Evolutionary conservation across 2,888 invertebrate species (phyloP).

Genomic region (Palloptera scutellata): DNA sequence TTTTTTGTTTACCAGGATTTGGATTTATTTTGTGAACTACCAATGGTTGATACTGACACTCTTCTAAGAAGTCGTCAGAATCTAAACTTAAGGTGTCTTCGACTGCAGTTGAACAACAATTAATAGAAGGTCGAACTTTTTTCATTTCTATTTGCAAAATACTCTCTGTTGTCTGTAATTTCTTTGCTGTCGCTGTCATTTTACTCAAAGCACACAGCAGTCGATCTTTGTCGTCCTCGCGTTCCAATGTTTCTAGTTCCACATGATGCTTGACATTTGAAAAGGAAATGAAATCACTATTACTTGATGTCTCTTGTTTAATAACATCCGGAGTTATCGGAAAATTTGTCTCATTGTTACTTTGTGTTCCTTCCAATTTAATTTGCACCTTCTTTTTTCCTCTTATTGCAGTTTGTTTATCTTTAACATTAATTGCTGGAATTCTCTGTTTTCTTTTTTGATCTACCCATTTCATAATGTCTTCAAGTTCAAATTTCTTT

Average conservation of each 20-base stretch:
- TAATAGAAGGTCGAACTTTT: too few species aligned
- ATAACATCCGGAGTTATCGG: background rate
- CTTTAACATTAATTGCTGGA: background rate
- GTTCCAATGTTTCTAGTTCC: conserved; percentile 26
- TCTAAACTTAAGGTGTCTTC: conserved; percentile 29
- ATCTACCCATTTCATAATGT: conserved; percentile 47
- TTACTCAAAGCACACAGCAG: conserved; percentile 40
- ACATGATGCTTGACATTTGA: conserved; percentile 24
- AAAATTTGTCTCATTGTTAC: background rate
- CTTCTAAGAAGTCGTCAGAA: conserved; percentile 48
- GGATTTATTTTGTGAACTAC: conserved; percentile 49
- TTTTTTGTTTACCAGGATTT: conserved; percentile 48
- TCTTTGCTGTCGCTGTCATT: conserved; percentile 36
- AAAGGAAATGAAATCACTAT: conserved; percentile 52
- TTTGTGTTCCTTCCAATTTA: background rate
- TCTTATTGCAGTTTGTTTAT: background rate
- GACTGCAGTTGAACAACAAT: too few species aligned
- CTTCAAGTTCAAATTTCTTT: conserved; percentile 19
- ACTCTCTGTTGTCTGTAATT: background rate
- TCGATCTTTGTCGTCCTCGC: conserved; percentile 31
- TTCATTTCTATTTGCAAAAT: conserved; percentile 17
- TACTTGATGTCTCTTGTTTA: conserved; percentile 32
- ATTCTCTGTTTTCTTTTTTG: background rate
- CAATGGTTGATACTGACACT: conserved; percentile 43
- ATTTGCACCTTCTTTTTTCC: background rate